These are phyloP conservation scores for Muscicapa comitata DNA, from an alignment of 2,797 vertebrate species.

Conservation along the genomic window DNA sequence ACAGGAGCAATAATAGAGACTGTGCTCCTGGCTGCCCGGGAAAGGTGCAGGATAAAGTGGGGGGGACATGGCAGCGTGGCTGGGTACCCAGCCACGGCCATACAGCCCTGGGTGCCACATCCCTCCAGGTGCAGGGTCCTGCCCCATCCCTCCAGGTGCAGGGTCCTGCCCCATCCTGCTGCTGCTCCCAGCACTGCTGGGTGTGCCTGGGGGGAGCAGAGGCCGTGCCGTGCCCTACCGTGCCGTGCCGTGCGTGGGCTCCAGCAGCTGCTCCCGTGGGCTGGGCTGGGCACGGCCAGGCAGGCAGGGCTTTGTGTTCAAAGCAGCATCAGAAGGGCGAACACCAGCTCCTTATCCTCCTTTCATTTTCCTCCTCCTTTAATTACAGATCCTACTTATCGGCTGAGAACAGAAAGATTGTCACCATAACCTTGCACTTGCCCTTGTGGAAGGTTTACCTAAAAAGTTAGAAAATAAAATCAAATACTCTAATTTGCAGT, in stretches of 20 bases:
- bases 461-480: conserved; percentile 70
- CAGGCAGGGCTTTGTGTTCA: conserved; percentile 45
- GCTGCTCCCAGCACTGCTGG: fast-evolving
- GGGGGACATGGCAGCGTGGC: fast-evolving
- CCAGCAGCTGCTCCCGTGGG: not conserved
- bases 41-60: not conserved
- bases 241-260: not conserved
- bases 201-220: not conserved
- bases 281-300: not conserved
- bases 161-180: not conserved
- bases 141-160: not conserved
- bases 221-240: fast-evolving
- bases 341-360: conserved; percentile 14
- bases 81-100: fast-evolving
- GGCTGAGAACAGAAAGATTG: conserved; percentile 29
- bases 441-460: conserved; percentile 75
- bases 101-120: not conserved
- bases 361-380: conserved; percentile 64
- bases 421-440: conserved; percentile 61
- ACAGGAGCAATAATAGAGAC: not conserved
- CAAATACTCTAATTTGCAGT: conserved; percentile 76
- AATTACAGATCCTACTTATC: conserved; percentile 71
- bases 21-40: not conserved
- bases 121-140: not conserved
- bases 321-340: conserved; percentile 19